Percentiles rank a stretch among this genome's conserved stretches.
Evolutionary conservation across 2,797 vertebrate species (phyloP).

Genomic region (Rhynchonycteris naso): DNA sequence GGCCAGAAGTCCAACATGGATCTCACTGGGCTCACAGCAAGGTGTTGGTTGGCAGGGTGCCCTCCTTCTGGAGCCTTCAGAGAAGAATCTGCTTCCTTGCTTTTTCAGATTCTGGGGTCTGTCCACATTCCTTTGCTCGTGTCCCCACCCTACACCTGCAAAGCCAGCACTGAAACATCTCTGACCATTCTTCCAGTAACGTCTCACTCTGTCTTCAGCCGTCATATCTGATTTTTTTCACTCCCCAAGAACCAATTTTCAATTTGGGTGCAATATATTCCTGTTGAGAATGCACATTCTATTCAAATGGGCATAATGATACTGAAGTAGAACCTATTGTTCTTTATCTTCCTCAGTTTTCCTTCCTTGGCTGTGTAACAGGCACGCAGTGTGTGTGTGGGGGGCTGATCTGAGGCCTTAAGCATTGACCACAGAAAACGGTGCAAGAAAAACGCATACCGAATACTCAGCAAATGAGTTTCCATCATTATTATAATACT

Average conservation of each 20-base stretch:
- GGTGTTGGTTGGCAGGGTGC: background rate
- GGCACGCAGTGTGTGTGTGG: background rate
- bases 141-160: background rate
- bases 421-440: background rate
- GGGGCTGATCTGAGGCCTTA: background rate
- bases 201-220: background rate
- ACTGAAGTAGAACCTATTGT: background rate
- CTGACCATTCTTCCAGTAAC: background rate
- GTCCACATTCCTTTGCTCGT: background rate
- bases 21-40: background rate
- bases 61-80: background rate
- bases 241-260: background rate
- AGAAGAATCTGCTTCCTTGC: background rate
- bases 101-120: background rate
- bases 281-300: background rate
- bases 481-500: background rate
- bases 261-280: background rate
- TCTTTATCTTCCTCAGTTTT: background rate
- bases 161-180: background rate
- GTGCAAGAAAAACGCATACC: background rate
- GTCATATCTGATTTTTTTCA: background rate
- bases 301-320: background rate
- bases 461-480: background rate
- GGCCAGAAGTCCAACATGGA: background rate
- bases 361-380: background rate